Percentiles rank a stretch among this genome's conserved stretches.
Conservation (phyloP, 2,113 vertebrate genomes). For the Cephalophus harveyi region DNA sequence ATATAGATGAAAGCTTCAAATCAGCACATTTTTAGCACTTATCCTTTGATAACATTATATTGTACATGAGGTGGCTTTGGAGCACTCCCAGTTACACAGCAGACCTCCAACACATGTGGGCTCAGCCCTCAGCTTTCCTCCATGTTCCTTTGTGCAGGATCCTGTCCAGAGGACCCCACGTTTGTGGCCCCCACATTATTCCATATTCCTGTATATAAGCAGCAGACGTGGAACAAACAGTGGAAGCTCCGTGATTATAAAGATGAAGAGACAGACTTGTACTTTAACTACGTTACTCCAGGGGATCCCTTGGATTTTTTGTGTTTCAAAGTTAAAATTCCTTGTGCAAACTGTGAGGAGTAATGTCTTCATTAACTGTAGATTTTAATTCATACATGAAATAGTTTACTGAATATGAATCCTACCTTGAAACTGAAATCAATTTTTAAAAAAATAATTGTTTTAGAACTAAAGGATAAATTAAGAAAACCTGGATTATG, state of each 20-base stretch:
- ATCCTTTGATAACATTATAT: neutral
- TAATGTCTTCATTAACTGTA: neutral
- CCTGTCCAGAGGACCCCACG: neutral
- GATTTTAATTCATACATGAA: neutral
- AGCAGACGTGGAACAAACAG: neutral
- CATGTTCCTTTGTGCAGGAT: too few species aligned
- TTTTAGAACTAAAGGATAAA: neutral
- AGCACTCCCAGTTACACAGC: too few species aligned
- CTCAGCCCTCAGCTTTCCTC: neutral
- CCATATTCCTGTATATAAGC: fast-evolving
- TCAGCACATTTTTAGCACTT: neutral
- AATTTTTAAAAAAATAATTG: neutral
- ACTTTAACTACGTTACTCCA: neutral
- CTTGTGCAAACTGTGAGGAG: neutral
- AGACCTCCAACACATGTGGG: neutral
- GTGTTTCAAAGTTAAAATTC: neutral
- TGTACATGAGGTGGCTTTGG: neutral
- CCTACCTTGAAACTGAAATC: neutral
- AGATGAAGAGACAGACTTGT: neutral
- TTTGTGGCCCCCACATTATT: too few species aligned
- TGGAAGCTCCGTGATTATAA: fast-evolving
- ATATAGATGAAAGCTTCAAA: neutral
- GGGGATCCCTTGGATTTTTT: neutral
- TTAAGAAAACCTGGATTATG: neutral
- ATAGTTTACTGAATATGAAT: neutral